Evolutionary conservation across 2,888 invertebrate genomes (phyloP).

Genomic region (Pelosia muscerda): DNA sequence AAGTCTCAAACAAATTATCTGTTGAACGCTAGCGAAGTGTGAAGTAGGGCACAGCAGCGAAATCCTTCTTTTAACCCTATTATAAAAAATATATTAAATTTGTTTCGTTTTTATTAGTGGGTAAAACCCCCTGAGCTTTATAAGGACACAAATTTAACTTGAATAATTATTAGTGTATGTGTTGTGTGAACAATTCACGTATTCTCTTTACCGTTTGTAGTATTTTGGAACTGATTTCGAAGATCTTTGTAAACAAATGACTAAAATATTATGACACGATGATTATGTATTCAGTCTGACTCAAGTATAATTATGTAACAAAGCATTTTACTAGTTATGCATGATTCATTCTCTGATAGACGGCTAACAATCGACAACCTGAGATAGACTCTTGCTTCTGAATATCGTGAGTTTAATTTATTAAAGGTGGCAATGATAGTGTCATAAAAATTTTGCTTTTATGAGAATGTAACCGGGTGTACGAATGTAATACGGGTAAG

Average conservation of each 20-base stretch:
- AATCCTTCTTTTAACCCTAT: not conserved
- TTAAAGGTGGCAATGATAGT: not conserved
- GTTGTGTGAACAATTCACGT: not conserved
- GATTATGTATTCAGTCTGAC: not conserved
- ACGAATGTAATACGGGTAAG: too few relatives aligned
- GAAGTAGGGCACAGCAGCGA: not conserved
- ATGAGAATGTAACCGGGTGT: not conserved
- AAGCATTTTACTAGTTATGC: conserved; percentile 1
- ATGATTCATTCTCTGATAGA: not conserved
- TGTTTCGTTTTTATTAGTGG: not conserved
- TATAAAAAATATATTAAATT: not conserved
- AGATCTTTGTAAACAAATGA: not conserved
- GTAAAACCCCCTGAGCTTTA: not conserved
- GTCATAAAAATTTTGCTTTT: too few relatives aligned
- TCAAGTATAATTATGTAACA: not conserved
- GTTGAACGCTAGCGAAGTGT: not conserved
- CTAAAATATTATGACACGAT: not conserved
- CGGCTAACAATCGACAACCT: not conserved
- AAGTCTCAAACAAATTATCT: not conserved
- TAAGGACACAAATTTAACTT: not conserved
- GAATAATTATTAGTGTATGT: not conserved
- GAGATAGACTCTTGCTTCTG: not conserved
- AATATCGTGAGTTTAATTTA: not conserved
- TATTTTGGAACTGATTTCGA: not conserved
- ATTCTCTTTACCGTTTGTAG: too few relatives aligned